Base-by-base conservation (phyloP, 2,113 vertebrate species). In the Eubucco bourcierii region DNA sequence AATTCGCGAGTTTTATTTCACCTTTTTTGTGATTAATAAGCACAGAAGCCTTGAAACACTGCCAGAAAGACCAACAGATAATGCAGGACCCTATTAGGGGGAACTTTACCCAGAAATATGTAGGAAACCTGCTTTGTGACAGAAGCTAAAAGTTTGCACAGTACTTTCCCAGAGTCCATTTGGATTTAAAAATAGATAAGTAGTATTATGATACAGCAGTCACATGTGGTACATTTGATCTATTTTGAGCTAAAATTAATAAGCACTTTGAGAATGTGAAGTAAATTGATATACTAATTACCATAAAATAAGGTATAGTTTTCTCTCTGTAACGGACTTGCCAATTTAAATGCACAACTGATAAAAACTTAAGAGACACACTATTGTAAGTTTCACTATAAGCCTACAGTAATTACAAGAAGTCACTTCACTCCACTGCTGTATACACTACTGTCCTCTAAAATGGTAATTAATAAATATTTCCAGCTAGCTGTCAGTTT, bases 171-270 rank as follows among this genome's bases (percentile, higher is more conserved):
- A 90, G 94, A 93, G 96, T 96, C 92, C 94, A 94, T 93, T 93
- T 96, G 93, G 87, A 73, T 94, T 92, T 96, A 94, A 94, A 96
- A 96, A 97, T 97, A 97, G 95, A 80, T 87, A 77, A 47, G 87
- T 84, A 95, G 90, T 95, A 95, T 93, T 96, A 95, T 74, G 91
- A 96, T 94, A 95, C 90, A 90, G 91, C 85, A 96, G 90, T 96
- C 92, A 96, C 96, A 96, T 94, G 90, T 88, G 59, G 93, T 92
- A 90, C 89, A 93, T 95, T 91, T 90, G 94, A 92, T 95, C 93
- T 95, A 94, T 94, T 92, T 88, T 90, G 94, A 94, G 94, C 95
- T 96, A 95, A 95, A 96, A 95, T 95, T 90, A 96, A 94, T 96
- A 96, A 96, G 93, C 89, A 85, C 90, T 67, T 93, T 34, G 78